Percentiles rank a stretch among this genome's conserved stretches.
Evolutionary conservation across 2,797 vertebrate species (phyloP).

Genomic region (Microhierax caerulescens): DNA sequence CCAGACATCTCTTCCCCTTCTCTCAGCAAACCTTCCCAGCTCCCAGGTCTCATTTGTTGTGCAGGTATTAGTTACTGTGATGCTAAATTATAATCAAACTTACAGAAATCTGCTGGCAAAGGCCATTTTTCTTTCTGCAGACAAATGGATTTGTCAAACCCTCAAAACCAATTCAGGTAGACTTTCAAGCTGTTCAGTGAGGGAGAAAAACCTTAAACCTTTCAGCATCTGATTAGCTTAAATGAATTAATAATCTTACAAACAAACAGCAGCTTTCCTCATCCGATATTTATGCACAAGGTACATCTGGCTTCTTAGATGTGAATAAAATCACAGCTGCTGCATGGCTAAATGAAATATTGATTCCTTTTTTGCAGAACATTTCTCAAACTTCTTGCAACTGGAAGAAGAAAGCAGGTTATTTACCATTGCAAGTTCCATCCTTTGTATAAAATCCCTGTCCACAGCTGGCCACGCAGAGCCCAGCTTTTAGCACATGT

Average conservation of each 20-base stretch:
- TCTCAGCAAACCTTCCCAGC: not conserved
- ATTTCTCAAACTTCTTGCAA: not conserved
- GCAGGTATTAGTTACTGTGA: slow-evolving; percentile 14
- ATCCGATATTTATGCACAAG: not conserved
- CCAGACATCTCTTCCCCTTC: not conserved
- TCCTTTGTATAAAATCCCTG: slow-evolving; percentile 77
- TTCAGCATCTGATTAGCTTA: slow-evolving; percentile 41
- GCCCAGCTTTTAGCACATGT: slow-evolving; percentile 76
- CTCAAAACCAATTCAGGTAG: slow-evolving; percentile 23
- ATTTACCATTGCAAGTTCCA: slow-evolving; percentile 83
- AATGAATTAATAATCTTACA: slow-evolving; percentile 45
- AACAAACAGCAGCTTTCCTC: slow-evolving; percentile 7
- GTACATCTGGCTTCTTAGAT: not conserved
- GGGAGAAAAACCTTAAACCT: not conserved
- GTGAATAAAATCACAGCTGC: not conserved
- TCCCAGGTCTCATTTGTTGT: not conserved
- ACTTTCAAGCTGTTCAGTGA: slow-evolving; percentile 4
- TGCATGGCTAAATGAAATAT: not conserved
- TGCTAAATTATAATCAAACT: slow-evolving; percentile 38
- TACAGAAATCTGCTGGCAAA: slow-evolving; percentile 42
- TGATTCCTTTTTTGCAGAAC: not conserved
- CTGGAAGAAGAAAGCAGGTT: not conserved
- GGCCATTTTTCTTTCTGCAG: slow-evolving; percentile 2
- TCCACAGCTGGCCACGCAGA: slow-evolving; percentile 82
- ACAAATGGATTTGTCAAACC: slow-evolving; percentile 57